A percentile compares a stretch with the other conserved stretches of the same genome.
Conservation (phyloP, 2,888 invertebrate species). For the Oscheius myriophilus region DNA sequence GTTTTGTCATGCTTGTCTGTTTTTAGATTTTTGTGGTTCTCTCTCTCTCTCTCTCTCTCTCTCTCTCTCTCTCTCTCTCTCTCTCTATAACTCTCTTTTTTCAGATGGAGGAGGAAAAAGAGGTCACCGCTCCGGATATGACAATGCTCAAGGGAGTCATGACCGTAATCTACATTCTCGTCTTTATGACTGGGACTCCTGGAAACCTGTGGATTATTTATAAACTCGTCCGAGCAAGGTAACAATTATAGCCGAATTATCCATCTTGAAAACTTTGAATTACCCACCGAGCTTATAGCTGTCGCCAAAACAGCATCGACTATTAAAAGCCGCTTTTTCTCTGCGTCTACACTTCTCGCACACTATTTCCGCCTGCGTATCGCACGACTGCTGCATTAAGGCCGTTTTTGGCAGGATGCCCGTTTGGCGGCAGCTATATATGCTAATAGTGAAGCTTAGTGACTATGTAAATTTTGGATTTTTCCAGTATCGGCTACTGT, state of each 20-base stretch:
- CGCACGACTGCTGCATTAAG: too few species aligned
- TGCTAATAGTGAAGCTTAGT: too few species aligned
- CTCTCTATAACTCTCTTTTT: background rate
- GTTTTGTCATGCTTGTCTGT: background rate
- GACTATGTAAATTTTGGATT: too few species aligned
- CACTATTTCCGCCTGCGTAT: too few species aligned
- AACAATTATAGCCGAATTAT: background rate
- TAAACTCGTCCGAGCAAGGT: conserved; percentile 54
- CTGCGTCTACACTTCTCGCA: too few species aligned
- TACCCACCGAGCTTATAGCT: too few species aligned
- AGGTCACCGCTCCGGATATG: conserved; percentile 34
- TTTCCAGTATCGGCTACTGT: too few species aligned
- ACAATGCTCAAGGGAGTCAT: conserved; percentile 51
- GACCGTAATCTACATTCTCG: conserved; percentile 52
- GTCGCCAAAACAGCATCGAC: too few species aligned
- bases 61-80: background rate
- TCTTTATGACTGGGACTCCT: conserved; percentile 57
- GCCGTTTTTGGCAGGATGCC: too few species aligned
- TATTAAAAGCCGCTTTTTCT: too few species aligned
- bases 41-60: background rate
- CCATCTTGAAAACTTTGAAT: too few species aligned
- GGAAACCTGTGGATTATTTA: conserved; percentile 65
- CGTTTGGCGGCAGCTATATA: too few species aligned
- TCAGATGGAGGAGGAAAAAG: conserved; percentile 12
- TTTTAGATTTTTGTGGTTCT: background rate